Percentiles rank a stretch among this genome's conserved stretches.
These are phyloP conservation scores for Drosophila parvula DNA, from an alignment of 1,140 invertebrate species.

Conservation along the genomic window DNA sequence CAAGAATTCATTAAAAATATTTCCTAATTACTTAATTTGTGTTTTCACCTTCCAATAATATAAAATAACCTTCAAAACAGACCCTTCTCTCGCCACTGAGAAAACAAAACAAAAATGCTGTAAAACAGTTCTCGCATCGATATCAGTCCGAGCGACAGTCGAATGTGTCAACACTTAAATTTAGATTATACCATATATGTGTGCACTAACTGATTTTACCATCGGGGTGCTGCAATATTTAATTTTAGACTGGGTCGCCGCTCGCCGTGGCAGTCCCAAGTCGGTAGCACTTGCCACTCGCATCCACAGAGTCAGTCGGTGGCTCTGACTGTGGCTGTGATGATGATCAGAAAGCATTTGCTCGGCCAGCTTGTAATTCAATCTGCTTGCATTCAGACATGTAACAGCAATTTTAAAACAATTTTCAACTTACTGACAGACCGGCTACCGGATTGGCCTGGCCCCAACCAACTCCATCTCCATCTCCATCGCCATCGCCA, in stretches of 20 bases:
- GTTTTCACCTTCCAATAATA: not conserved
- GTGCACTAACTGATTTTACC: constrained; percentile 67
- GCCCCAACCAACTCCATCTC: constrained; percentile 42
- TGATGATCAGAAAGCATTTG: constrained; percentile 54
- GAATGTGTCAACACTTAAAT: constrained; percentile 82
- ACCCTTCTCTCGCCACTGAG: not conserved
- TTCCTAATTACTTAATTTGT: not conserved
- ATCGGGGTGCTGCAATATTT: constrained; percentile 68
- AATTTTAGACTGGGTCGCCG: constrained; percentile 62
- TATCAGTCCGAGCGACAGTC: constrained; percentile 45
- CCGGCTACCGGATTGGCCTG: constrained; percentile 79
- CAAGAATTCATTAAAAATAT: not conserved
- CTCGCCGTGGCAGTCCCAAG: constrained; percentile 29
- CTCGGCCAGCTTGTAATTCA: constrained; percentile 78
- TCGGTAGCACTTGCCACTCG: constrained; percentile 38
- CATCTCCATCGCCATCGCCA: not conserved
- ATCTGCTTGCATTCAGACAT: constrained; percentile 83
- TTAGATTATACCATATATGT: constrained; percentile 82
- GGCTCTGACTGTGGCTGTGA: constrained; percentile 29
- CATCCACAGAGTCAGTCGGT: constrained; percentile 14
- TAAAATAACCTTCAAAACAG: not conserved
- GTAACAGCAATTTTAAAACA: constrained; percentile 84
- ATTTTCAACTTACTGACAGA: constrained; percentile 84
- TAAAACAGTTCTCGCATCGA: constrained; percentile 37
- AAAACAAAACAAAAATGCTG: constrained; percentile 14